Percentiles rank a stretch among this genome's conserved stretches.
phyloP scores from a whole-genome alignment of 1,140 invertebrate genomes.

The Sipha flava region DNA sequence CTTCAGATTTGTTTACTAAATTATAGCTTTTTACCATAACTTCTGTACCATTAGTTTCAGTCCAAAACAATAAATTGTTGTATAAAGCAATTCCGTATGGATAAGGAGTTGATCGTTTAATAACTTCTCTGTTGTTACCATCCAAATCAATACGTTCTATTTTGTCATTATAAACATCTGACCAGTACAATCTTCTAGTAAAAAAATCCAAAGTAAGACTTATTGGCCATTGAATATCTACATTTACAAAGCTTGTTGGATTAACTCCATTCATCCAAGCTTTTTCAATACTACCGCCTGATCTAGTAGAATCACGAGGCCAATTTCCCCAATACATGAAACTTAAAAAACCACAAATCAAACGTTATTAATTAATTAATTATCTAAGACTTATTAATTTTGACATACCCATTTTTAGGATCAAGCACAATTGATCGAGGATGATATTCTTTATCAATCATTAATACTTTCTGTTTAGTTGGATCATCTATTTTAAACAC shows the following conservation, averaged over 20 bases:
- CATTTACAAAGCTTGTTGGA: constrained; percentile 43
- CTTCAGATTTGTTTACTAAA: constrained; percentile 42
- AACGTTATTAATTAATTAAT: not conserved
- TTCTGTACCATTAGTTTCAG: constrained; percentile 48
- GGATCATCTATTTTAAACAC: constrained; percentile 46
- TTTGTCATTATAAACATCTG: constrained; percentile 48
- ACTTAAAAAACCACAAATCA: constrained; percentile 37
- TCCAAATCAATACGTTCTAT: constrained; percentile 49
- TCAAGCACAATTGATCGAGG: constrained; percentile 61
- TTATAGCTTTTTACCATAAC: constrained; percentile 50
- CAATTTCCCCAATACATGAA: constrained; percentile 51
- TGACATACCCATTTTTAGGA: constrained; percentile 50
- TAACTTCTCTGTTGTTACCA: constrained; percentile 45
- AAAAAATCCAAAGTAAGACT: constrained; percentile 49
- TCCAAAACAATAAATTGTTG: constrained; percentile 48
- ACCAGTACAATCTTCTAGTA: constrained; percentile 49
- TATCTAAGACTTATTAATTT: not conserved
- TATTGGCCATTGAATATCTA: constrained; percentile 49
- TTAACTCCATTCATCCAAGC: constrained; percentile 50
- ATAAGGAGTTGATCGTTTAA: constrained; percentile 45
- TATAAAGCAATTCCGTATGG: constrained; percentile 50
- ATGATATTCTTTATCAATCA: constrained; percentile 48
- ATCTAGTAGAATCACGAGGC: constrained; percentile 37
- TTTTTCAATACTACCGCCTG: constrained; percentile 45
- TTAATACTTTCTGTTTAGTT: constrained; percentile 48